These are phyloP conservation scores for Polymixis flavicincta DNA, from an alignment of 2,888 invertebrate species.

Conservation along the genomic window DNA sequence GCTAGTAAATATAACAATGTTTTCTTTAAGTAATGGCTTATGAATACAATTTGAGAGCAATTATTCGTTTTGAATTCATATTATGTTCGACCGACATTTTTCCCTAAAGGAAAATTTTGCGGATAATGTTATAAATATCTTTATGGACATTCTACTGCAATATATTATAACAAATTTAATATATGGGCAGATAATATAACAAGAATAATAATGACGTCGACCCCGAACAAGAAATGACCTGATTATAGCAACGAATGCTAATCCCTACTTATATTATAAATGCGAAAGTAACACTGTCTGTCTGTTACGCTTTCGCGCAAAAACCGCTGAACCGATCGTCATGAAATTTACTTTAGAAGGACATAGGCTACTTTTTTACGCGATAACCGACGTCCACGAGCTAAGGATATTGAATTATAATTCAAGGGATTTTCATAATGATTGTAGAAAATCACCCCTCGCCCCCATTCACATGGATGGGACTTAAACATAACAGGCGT, in stretches of 20 bases:
- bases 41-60: not conserved
- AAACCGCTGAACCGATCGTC: too few relatives aligned
- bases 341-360: too few relatives aligned
- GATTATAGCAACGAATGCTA: too few relatives aligned
- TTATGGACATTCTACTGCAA: too few relatives aligned
- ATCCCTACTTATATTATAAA: too few relatives aligned
- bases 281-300: too few relatives aligned
- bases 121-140: slow-evolving; percentile 18
- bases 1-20: not conserved
- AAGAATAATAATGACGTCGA: not conserved
- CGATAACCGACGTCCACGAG: too few relatives aligned
- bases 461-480: not conserved
- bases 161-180: too few relatives aligned
- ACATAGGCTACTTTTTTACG: too few relatives aligned
- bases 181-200: not conserved
- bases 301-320: too few relatives aligned
- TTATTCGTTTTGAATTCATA: slow-evolving; percentile 1
- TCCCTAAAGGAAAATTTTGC: not conserved
- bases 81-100: not conserved
- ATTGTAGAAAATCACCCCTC: not conserved
- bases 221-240: not conserved
- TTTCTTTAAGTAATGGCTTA: not conserved
- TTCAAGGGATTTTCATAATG: not conserved
- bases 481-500: too few relatives aligned
- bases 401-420: too few relatives aligned